A percentile compares a stretch with the other conserved stretches of the same genome.
Evolutionary conservation across 1,140 invertebrate genomes (phyloP).

Genomic region (Holotrichia oblita): DNA sequence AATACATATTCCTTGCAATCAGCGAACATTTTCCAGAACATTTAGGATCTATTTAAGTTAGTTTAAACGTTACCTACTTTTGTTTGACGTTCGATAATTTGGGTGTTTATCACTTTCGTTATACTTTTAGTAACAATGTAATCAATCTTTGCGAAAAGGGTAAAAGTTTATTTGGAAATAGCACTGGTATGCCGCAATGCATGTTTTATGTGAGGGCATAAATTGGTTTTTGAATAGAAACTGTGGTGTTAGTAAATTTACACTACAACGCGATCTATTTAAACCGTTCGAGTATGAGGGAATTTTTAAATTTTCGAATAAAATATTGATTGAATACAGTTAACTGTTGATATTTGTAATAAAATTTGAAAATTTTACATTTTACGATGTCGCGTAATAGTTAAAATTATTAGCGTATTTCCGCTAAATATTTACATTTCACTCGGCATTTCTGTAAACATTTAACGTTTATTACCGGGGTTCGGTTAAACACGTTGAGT

Average conservation of each 20-base stretch:
- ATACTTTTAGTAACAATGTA: background rate
- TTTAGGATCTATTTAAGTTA: background rate
- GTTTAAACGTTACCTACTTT: background rate
- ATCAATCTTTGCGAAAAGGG: slow-evolving; percentile 7
- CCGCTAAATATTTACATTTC: slow-evolving; percentile 22
- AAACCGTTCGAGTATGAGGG: background rate
- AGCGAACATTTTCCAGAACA: background rate
- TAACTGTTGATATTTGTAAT: slow-evolving; percentile 20
- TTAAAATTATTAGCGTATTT: slow-evolving; percentile 16
- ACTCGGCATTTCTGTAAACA: slow-evolving; percentile 11
- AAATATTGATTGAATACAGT: background rate
- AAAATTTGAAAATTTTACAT: slow-evolving; percentile 18
- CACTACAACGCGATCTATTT: background rate
- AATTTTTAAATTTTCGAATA: background rate
- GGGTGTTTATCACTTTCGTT: background rate
- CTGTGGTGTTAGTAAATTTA: background rate
- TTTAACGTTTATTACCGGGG: slow-evolving; percentile 13
- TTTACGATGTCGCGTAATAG: background rate
- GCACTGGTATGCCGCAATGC: background rate
- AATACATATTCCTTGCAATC: slow-evolving; percentile 3
- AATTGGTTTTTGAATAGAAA: background rate
- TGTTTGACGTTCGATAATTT: background rate
- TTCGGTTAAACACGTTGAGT: slow-evolving; percentile 6
- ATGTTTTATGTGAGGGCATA: background rate
- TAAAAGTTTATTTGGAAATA: slow-evolving; percentile 15